Percentiles rank a stretch among this genome's conserved stretches.
Conservation (phyloP, 2,888 invertebrate genomes). For the Halocaridina rubra region DNA sequence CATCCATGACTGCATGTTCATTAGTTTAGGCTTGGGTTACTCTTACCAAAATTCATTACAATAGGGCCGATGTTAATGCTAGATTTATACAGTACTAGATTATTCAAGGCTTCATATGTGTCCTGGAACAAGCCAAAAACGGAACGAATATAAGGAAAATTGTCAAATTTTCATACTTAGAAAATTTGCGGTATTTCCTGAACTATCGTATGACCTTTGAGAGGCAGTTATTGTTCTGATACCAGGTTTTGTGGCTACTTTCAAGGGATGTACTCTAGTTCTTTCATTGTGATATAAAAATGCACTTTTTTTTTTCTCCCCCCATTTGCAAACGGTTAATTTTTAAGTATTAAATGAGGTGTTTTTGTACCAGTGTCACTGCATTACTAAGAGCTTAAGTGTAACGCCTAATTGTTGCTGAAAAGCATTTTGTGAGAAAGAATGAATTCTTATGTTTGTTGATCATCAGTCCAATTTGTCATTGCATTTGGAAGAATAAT, state of each 20-base stretch:
- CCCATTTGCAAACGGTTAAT: conserved; percentile 5
- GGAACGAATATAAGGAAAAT: no score
- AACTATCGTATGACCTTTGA: not conserved
- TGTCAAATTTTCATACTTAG: no score
- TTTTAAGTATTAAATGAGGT: not conserved
- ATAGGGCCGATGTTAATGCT: no score
- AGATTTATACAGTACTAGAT: no score
- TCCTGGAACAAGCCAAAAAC: not conserved
- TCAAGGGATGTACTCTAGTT: not conserved
- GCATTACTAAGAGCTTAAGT: conserved; percentile 26
- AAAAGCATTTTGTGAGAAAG: no score
- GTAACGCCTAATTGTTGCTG: not conserved
- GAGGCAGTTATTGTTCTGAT: no score
- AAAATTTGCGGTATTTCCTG: not conserved
- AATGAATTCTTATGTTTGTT: no score
- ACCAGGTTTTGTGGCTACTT: not conserved
- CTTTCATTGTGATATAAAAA: not conserved
- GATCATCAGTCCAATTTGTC: no score
- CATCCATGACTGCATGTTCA: no score
- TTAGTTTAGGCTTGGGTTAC: no score
- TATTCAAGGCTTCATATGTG: not conserved
- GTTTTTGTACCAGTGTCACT: conserved; percentile 31
- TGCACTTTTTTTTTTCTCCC: not conserved
- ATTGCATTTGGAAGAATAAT: not conserved
- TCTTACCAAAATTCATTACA: no score